Conservation (phyloP, 2,888 invertebrate species). For the Phragmatobia fuliginosa region DNA sequence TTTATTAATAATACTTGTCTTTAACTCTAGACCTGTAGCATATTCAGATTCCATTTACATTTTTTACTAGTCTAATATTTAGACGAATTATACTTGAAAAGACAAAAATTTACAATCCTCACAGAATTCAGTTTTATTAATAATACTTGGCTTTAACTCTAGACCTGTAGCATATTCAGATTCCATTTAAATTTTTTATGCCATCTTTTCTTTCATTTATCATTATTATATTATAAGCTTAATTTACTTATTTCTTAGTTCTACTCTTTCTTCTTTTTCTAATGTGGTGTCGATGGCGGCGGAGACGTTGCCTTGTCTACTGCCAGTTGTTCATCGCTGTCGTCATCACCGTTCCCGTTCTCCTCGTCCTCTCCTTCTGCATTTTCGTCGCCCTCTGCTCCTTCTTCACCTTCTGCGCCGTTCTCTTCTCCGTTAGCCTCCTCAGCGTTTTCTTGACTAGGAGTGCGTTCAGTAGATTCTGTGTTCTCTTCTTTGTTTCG, state of each 20-base stretch:
- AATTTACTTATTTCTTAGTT: not conserved
- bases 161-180: not conserved
- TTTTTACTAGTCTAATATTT: too few relatives aligned
- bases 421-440: slow-evolving; percentile 51
- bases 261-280: not conserved
- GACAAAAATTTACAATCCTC: not conserved
- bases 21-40: not conserved
- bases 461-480: slow-evolving; percentile 53
- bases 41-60: not conserved
- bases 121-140: not conserved
- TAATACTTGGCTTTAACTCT: not conserved
- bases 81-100: not conserved
- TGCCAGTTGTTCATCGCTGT: slow-evolving; percentile 57
- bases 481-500: slow-evolving; percentile 72
- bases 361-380: slow-evolving; percentile 65
- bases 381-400: slow-evolving; percentile 60
- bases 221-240: too few relatives aligned
- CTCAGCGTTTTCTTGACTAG: slow-evolving; percentile 58
- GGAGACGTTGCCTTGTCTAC: slow-evolving; percentile 86
- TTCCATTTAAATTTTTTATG: not conserved
- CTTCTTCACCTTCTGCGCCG: slow-evolving; percentile 55
- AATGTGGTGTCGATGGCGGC: slow-evolving; percentile 67
- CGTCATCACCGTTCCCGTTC: slow-evolving; percentile 58
- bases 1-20: not conserved
- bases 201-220: not conserved